Conservation (phyloP, 2,888 invertebrate genomes). For the Caenorhabditis doughertyi region DNA sequence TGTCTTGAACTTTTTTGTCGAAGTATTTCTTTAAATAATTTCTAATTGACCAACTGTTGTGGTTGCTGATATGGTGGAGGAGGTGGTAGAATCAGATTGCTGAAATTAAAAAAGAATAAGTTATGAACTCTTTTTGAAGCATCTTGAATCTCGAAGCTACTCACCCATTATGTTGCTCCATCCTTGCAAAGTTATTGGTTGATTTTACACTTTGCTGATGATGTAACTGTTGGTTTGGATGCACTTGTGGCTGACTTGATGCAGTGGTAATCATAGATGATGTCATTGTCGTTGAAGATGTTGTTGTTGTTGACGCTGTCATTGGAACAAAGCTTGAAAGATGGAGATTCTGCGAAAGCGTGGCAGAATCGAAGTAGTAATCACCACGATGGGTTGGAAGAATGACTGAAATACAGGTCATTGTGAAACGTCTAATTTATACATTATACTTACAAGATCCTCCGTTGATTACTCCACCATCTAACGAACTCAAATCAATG, state of each 20-base stretch:
- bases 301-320: conserved; percentile 23
- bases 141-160: background rate
- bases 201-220: conserved; percentile 25
- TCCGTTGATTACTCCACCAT: conserved; percentile 46
- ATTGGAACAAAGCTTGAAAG: conserved; percentile 24
- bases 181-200: conserved; percentile 32
- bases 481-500: conserved; percentile 57
- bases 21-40: conserved; percentile 9
- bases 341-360: conserved; percentile 58
- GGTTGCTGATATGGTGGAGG: conserved; percentile 65
- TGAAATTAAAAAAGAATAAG: conserved; percentile 9
- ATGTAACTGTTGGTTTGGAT: conserved; percentile 20
- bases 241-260: conserved; percentile 10
- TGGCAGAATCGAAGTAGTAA: conserved; percentile 64
- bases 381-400: conserved; percentile 59
- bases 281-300: conserved; percentile 34
- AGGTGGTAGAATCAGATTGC: conserved; percentile 61
- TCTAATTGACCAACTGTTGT: conserved; percentile 64
- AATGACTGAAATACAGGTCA: conserved; percentile 49
- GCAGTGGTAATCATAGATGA: conserved; percentile 5
- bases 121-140: background rate
- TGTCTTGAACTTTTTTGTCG: conserved; percentile 46
- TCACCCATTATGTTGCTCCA: conserved; percentile 59
- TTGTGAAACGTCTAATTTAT: no score
- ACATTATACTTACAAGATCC: conserved; percentile 52